Conservation (phyloP, 2,113 vertebrate genomes). For the Stigmatopora argus region DNA sequence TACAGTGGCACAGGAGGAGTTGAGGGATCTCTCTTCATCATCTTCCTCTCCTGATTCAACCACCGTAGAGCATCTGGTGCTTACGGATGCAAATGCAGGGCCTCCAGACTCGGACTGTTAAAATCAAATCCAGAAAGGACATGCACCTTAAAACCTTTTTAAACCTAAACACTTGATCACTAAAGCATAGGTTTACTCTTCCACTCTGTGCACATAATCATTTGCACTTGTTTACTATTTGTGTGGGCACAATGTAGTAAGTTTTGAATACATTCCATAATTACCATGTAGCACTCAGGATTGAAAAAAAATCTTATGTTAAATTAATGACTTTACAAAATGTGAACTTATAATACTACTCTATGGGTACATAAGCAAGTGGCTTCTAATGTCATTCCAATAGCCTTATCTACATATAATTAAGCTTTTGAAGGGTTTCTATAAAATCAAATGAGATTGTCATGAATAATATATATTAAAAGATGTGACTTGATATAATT, state of each 20-base stretch:
- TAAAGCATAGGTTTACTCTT: neutral
- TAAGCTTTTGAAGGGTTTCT: neutral
- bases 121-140: constrained; percentile 17
- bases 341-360: constrained; percentile 21
- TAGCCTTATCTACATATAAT: constrained; percentile 1
- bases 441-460: neutral
- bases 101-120: constrained; percentile 44
- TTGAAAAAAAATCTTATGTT: neutral
- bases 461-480: constrained; percentile 3
- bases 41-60: constrained; percentile 21
- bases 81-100: constrained; percentile 23
- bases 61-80: constrained; percentile 21
- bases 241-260: constrained; percentile 10
- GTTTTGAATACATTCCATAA: constrained; percentile 22
- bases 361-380: neutral
- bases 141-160: constrained; percentile 13
- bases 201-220: constrained; percentile 7
- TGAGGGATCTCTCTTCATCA: neutral
- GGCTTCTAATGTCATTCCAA: neutral
- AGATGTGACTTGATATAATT: neutral
- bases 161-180: constrained; percentile 13
- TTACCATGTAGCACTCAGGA: constrained; percentile 27
- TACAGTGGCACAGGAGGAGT: constrained; percentile 40
- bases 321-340: constrained; percentile 26
- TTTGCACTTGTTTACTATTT: constrained; percentile 13